Base-by-base conservation (phyloP, 2,888 invertebrate genomes). In the Phyllotreta cruciferae region DNA sequence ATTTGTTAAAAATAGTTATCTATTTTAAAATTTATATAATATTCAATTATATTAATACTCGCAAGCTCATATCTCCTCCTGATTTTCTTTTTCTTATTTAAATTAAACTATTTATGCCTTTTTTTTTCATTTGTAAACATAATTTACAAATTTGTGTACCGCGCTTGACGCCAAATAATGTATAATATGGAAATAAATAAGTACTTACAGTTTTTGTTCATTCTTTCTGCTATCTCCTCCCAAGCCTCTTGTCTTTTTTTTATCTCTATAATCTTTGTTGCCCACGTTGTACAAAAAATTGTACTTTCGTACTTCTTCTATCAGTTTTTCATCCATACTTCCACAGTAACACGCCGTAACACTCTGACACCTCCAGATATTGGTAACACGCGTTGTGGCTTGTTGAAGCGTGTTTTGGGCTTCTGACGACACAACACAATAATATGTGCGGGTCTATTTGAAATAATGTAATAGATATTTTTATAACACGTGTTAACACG, bases 361-460 rank as follows among this genome's bases (percentile, higher is more conserved):
- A 52, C 34, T 52, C 52, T 52, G 52, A 6, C 38, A 14, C 24
- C 38, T 52, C 10, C 38, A 37, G 52, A 36, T 52, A 52, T 52
- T 38, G n/a, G 38, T 9, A 36, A 11, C 47, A 52, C 52, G 13
- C 11, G 38, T 52, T 52, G 9, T 52, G 52, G 38, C 38, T 13
- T 37, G 52, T 52, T 52, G 10, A 11, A 52, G 52, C 38, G 13
- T 52, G 52, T 37, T 52, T 37, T 52, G 8, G 14, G 24, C 47
- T 47, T 24, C 47, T 47, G 47, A 47, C 47, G 47, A 47, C 47
- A 38, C 37, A 52, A 38, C 13, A 52, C 14, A 52, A 13, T 52
- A 52, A 52, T 38, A n/a, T 52, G 52, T 52, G 8, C 13, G 52
- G 52, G 13, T 34, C 13, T 52, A 52, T 13, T 52, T 52, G 14